Base-by-base conservation (phyloP, 2,797 vertebrate species). In the Telmatherina bonti region DNA sequence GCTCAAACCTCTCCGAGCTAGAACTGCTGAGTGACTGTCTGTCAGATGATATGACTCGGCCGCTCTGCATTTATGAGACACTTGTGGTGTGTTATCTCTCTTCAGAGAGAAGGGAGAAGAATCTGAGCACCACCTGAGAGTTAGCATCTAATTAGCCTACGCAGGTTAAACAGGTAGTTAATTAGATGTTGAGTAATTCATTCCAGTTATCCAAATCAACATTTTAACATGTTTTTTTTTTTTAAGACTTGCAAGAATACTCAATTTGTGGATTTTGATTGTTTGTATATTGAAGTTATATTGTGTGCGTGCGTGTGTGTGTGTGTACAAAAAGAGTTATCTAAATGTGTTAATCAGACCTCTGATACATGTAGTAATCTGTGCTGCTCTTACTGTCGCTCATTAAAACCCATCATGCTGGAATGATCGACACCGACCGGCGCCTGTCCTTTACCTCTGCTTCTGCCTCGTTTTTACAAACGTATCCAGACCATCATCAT, bases 261-360 rank as follows among this genome's bases (percentile, higher is more conserved):
- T 51, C 52, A 64, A 10, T 73, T 3, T 35, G 56, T 69, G 33
- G 54, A 56, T 47, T 70, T 75, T 71, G 60, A 49, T n/a, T 81
- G 73, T 89, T 72, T 62, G 47, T 80, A 20, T 74, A 64, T 62
- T 67, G 53, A 76, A 57, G 35, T 69, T 61, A n/a, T n/a, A n/a
- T n/a, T n/a, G n/a, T n/a, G n/a, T n/a, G n/a, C n/a, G n/a, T n/a
- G n/a, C n/a, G 60, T 26, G 22, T 51, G 22, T 52, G 49, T 52
- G 49, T 12, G 9, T 52, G 30, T 36, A 64, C 51, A 69, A 63
- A 8, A 27, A 47, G 61, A 83, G 71, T 62, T 65, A 62, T 85
- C 66, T 53, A 29, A 76, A 70, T 57, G 67, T 67, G 73, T 67
- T 58, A 79, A 67, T 77, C 79, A 52, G 58, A 73, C 67, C 55